These are phyloP conservation scores for Odontothrips loti DNA, from an alignment of 2,888 invertebrate species.

Conservation along the genomic window DNA sequence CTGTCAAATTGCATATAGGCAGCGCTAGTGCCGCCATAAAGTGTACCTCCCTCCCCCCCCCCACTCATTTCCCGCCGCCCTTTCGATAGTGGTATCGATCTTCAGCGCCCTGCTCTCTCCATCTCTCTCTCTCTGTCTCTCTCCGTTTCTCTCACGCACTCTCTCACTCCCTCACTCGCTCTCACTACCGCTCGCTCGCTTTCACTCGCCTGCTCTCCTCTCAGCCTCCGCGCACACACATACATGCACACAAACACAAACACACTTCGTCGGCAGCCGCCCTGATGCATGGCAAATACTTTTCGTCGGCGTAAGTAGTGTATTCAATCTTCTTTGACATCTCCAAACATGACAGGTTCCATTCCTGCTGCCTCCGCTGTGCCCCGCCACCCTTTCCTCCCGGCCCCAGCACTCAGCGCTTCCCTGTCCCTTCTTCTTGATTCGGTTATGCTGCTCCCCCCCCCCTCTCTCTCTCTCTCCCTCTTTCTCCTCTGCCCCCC, in stretches of 20 bases:
- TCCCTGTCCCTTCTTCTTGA: background rate
- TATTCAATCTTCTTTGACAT: conserved; percentile 25
- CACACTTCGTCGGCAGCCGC: background rate
- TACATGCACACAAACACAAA: no score
- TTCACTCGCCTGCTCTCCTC: background rate
- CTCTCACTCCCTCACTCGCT: no score
- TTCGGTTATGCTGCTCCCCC: background rate
- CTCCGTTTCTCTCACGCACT: no score
- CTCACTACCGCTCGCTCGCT: background rate
- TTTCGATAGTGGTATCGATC: background rate
- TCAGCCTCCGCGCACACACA: no score
- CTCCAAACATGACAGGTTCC: conserved; percentile 11
- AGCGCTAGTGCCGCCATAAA: no score
- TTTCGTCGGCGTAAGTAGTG: conserved; percentile 8
- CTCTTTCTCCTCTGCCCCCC: no score
- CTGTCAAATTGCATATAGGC: no score
- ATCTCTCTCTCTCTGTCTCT: no score
- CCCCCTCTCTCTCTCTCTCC: no score
- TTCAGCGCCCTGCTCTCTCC: background rate
- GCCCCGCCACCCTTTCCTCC: background rate
- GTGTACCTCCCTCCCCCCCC: no score
- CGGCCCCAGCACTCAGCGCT: background rate
- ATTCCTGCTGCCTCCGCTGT: background rate
- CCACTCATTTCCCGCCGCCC: background rate
- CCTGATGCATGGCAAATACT: conserved; percentile 17